These are phyloP conservation scores for Micropterix aruncella DNA, from an alignment of 2,888 invertebrate species.

Conservation along the genomic window DNA sequence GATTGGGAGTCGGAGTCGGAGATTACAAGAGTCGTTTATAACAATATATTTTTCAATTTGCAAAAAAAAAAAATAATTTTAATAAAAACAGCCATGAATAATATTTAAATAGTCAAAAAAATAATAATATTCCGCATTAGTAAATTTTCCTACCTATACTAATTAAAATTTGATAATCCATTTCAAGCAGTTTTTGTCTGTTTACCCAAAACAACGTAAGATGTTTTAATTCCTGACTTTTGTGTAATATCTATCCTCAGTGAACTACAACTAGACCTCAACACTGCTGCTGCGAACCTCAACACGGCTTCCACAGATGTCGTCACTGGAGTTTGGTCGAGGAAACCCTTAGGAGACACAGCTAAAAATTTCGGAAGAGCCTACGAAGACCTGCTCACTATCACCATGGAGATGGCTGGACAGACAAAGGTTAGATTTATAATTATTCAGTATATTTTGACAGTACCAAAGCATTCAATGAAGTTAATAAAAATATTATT, in stretches of 20 bases:
- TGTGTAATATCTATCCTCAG: constrained; percentile 25
- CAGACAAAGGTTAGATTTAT: constrained; percentile 51
- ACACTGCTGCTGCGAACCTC: constrained; percentile 68
- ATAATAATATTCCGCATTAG: too few relatives aligned
- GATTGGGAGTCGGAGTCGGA: too few relatives aligned
- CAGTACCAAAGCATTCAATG: too few relatives aligned
- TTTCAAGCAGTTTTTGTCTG: neutral
- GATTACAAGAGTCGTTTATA: too few relatives aligned
- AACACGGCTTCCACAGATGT: constrained; percentile 76
- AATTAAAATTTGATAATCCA: neutral
- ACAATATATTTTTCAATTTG: too few relatives aligned
- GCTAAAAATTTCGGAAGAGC: constrained; percentile 67
- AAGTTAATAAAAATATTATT: too few relatives aligned
- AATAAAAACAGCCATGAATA: too few relatives aligned
- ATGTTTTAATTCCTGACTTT: too few relatives aligned
- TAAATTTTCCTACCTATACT: neutral
- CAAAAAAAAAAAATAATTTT: too few relatives aligned
- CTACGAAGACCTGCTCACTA: constrained; percentile 62
- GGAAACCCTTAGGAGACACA: constrained; percentile 35
- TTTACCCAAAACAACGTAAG: neutral
- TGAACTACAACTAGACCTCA: constrained; percentile 75
- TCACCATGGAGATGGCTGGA: constrained; percentile 76
- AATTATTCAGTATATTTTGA: too few relatives aligned
- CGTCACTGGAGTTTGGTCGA: constrained; percentile 47
- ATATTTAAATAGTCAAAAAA: too few relatives aligned